phyloP scores from a whole-genome alignment of 1,140 invertebrate species.

The Paramacrobiotus metropolitanus region DNA sequence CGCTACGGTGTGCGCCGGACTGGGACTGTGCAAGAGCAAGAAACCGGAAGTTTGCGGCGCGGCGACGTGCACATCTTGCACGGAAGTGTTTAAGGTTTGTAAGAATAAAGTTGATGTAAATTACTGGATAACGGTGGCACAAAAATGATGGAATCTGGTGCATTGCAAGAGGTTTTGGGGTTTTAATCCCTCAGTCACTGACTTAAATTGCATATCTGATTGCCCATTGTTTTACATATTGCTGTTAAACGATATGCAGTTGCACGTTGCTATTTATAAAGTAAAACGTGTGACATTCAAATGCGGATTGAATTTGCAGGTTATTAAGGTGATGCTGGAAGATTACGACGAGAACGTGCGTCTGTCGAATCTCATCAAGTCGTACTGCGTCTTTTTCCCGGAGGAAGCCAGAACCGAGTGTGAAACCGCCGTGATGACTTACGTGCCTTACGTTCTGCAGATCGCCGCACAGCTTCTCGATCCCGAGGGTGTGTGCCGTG shows the following conservation, averaged over 20 bases:
- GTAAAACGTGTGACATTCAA: too few relatives aligned
- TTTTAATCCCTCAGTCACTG: too few relatives aligned
- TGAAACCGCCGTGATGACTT: background rate
- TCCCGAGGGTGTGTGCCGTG: background rate
- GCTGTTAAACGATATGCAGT: too few relatives aligned
- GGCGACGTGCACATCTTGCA: background rate
- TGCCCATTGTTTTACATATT: too few relatives aligned
- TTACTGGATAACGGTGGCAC: too few relatives aligned
- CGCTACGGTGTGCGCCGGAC: slow-evolving; percentile 21
- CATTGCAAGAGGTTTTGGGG: too few relatives aligned
- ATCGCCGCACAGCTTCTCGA: background rate
- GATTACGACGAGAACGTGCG: background rate
- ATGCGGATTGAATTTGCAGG: too few relatives aligned
- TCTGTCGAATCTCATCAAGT: background rate
- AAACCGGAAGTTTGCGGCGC: background rate
- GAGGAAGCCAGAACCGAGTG: background rate
- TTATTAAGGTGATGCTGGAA: background rate
- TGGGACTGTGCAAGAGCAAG: background rate
- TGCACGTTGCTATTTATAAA: too few relatives aligned
- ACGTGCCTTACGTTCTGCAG: background rate
- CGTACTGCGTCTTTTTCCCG: background rate
- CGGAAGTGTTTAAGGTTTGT: background rate
- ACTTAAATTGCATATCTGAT: too few relatives aligned
- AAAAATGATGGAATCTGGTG: too few relatives aligned
- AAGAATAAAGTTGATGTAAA: too few relatives aligned